phyloP scores from a whole-genome alignment of 2,888 invertebrate species.

The Oscheius sp. region DNA sequence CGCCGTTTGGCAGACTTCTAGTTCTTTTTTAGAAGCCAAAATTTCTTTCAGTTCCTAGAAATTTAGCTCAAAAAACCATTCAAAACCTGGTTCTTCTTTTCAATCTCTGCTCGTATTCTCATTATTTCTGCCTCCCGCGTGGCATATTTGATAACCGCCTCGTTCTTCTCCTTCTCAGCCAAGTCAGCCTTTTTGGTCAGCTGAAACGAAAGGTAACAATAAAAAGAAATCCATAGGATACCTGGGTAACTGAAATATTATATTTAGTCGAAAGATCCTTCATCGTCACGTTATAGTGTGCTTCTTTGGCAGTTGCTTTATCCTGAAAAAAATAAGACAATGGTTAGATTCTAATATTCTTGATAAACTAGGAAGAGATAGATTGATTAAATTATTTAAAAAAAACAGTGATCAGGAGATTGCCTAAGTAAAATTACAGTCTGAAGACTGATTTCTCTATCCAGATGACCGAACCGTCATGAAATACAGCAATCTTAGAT shows the following conservation, averaged over 20 bases:
- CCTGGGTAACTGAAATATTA: conserved; percentile 48
- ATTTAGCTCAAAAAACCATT: neutral
- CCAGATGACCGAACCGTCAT: too few relatives aligned
- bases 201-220: conserved; percentile 36
- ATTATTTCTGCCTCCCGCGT: conserved; percentile 62
- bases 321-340: conserved; percentile 38
- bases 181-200: conserved; percentile 53
- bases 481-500: too few relatives aligned
- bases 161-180: conserved; percentile 60
- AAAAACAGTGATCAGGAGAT: too few relatives aligned
- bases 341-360: too few relatives aligned
- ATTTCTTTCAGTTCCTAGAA: conserved; percentile 26
- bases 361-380: too few relatives aligned
- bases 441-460: too few relatives aligned
- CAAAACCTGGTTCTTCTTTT: conserved; percentile 35
- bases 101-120: conserved; percentile 45
- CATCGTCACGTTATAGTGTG: conserved; percentile 51
- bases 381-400: too few relatives aligned
- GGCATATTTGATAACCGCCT: conserved; percentile 66
- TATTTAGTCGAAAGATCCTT: conserved; percentile 50
- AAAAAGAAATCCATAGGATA: conserved; percentile 24
- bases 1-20: conserved; percentile 36
- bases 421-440: too few relatives aligned
- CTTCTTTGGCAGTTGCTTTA: conserved; percentile 54
- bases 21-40: conserved; percentile 4